A percentile compares a stretch with the other conserved stretches of the same genome.
phyloP scores from a whole-genome alignment of 2,797 vertebrate species.

The Enteromius unitaeniatus region DNA sequence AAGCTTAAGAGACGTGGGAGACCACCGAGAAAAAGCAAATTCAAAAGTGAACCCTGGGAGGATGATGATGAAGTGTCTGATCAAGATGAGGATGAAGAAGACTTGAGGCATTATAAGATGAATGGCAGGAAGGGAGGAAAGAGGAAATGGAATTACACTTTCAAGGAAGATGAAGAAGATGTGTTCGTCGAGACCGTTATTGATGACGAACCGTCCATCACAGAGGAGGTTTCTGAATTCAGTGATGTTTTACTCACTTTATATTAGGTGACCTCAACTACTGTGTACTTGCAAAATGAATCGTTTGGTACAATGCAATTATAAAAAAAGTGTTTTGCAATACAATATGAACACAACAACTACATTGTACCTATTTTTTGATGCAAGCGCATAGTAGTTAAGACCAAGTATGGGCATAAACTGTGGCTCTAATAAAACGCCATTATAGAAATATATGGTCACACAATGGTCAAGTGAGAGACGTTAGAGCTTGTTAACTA shows the following conservation, averaged over 20 bases:
- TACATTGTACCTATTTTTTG: too few species aligned
- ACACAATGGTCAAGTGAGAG: neutral
- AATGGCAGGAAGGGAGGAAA: conserved; percentile 7
- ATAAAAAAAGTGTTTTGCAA: too few species aligned
- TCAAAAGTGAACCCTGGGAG: conserved; percentile 19
- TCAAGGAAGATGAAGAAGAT: conserved; percentile 36
- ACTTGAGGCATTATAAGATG: neutral
- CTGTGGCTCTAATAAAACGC: neutral
- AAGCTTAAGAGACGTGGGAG: conserved; percentile 31
- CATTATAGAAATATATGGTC: too few species aligned
- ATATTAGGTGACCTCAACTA: too few species aligned
- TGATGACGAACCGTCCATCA: conserved; percentile 22
- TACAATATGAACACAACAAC: too few species aligned
- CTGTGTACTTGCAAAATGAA: too few species aligned
- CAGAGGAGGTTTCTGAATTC: conserved; percentile 42
- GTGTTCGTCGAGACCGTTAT: conserved; percentile 11
- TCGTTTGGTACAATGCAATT: too few species aligned
- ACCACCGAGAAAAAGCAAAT: neutral
- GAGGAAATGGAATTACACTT: conserved; percentile 28
- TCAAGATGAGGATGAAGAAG: neutral
- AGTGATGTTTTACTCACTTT: too few species aligned
- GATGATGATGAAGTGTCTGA: neutral
- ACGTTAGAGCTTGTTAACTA: neutral
- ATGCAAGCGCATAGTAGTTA: too few species aligned
- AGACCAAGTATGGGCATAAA: neutral